Conservation (phyloP, 2,888 invertebrate species). For the Athetis lepigone region DNA sequence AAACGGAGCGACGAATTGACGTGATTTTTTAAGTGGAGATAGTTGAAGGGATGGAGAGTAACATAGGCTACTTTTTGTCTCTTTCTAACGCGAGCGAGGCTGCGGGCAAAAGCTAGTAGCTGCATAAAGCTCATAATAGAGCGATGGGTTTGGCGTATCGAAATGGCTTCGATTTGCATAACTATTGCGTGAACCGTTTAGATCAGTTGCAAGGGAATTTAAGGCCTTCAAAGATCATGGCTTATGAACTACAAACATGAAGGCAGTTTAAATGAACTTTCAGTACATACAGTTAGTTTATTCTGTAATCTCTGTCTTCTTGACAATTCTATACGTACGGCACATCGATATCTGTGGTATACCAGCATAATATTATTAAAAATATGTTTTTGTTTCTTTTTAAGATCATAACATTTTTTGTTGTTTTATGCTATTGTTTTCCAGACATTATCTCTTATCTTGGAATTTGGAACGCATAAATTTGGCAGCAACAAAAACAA, state of each 20-base stretch:
- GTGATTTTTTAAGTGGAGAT: too few relatives aligned
- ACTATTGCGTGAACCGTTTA: too few relatives aligned
- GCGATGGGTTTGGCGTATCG: too few relatives aligned
- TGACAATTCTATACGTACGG: too few relatives aligned
- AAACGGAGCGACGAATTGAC: too few relatives aligned
- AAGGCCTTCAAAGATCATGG: background rate
- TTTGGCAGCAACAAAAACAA: slow-evolving; percentile 1
- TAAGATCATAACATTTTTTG: slow-evolving; percentile 3
- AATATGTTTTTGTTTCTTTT: slow-evolving; percentile 7
- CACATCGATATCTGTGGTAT: too few relatives aligned
- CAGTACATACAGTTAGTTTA: background rate
- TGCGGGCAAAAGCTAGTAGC: too few relatives aligned
- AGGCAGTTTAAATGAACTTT: background rate
- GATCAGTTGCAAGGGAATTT: background rate
- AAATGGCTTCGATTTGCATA: too few relatives aligned
- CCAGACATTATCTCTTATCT: slow-evolving; percentile 29
- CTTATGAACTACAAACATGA: background rate
- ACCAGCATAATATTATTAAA: slow-evolving; percentile 28
- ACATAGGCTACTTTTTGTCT: too few relatives aligned
- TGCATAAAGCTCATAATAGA: too few relatives aligned
- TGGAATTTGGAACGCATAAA: background rate
- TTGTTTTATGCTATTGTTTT: slow-evolving; percentile 10
- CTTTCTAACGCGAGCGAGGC: too few relatives aligned
- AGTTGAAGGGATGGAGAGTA: too few relatives aligned
- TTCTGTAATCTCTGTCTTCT: slow-evolving; percentile 1